A percentile compares a stretch with the other conserved stretches of the same genome.
phyloP scores from a whole-genome alignment of 2,113 vertebrate genomes.

The Poecile atricapillus region DNA sequence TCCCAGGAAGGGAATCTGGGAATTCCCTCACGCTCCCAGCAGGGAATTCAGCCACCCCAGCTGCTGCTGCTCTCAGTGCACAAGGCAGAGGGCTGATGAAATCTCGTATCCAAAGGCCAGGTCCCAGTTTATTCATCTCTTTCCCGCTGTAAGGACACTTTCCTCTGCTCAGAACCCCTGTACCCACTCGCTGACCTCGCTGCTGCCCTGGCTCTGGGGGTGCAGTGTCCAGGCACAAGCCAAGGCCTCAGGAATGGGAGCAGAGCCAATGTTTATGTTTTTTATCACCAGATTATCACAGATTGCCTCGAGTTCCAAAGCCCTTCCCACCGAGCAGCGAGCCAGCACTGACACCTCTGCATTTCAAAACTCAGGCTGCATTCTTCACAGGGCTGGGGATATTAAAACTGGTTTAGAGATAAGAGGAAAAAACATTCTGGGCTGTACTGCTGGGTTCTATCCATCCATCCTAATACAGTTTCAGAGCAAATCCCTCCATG shows the following conservation, averaged over 20 bases:
- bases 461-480: neutral
- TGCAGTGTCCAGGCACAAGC: neutral
- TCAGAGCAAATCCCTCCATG: slow-evolving; percentile 40
- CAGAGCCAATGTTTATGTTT: neutral
- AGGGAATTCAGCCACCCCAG: neutral
- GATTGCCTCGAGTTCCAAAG: neutral
- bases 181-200: neutral
- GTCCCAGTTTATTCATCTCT: neutral
- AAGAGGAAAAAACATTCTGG: neutral
- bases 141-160: accelerated
- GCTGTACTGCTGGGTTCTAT: neutral
- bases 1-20: neutral
- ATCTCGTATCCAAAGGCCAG: neutral
- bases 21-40: neutral
- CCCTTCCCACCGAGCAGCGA: neutral
- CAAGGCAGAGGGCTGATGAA: neutral
- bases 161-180: neutral
- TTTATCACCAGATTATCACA: too few species aligned
- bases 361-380: neutral
- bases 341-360: neutral
- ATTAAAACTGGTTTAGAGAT: neutral
- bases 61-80: neutral
- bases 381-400: neutral
- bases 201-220: neutral
- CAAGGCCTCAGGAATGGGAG: neutral